Evolutionary conservation across 2,888 invertebrate species (phyloP), one percentile per base, ranked within the genome.

Genomic region (Meghimatium bilineatum): DNA sequence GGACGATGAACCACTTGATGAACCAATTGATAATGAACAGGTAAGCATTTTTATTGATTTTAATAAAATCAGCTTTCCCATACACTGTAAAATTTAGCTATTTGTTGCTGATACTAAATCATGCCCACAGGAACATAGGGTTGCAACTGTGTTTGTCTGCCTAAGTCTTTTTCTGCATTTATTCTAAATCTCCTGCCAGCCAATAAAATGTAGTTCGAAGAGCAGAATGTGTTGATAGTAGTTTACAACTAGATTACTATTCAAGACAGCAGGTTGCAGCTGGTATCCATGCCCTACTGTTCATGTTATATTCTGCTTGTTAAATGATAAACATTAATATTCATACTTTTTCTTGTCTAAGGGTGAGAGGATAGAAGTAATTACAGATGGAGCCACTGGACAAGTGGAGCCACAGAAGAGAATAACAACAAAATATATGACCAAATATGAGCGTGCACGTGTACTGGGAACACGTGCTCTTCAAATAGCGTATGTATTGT

Each of bases 401-500:
- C 90, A 89, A 76, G 93, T 92, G 34, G 93, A 93, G 34, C 91
- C 93, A 60, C 87, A 91, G 0, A 98, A 98, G 92, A 95, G 98
- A 36, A 99, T 99, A 76, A 99, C 99, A 0, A 99, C 99, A 0
- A 96, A 97, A 91, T 99, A 98, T 92, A 98, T 99, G 98, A 99
- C 99, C 0, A 99, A 99, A 95, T 98, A 98, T 94, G 98, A 98
- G 94, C 94, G 98, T 88, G 98, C 98, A 0, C 94, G 98, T 88
- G 97, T 98, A 0, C 94, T 98, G 90, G 99, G 99, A 0, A 99
- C 99, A 0, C 95, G 99, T 92, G 99, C 99, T 0, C 94, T 99
- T 63, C 99, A 99, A 94, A 99, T 99, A 92, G 98, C 99, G 94
- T 94, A 90, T 91, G 93, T 90, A 38, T 60, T 36, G 32, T 75